phyloP scores from a whole-genome alignment of 2,797 vertebrate genomes.

The Macropus fuliginosus region DNA sequence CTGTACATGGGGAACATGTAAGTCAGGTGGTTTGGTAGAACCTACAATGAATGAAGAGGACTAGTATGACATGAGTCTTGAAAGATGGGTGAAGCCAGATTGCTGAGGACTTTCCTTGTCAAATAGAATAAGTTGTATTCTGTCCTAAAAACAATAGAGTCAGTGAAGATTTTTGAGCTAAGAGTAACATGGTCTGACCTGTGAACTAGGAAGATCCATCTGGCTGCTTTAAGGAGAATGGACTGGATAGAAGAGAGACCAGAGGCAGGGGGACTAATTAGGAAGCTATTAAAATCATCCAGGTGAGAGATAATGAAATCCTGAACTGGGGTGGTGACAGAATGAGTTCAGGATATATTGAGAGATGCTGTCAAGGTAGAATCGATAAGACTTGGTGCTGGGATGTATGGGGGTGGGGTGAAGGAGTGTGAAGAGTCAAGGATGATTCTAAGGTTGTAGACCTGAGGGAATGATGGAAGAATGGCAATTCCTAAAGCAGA shows the following conservation, averaged over 20 bases:
- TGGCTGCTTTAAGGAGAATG: not conserved
- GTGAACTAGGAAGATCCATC: not conserved
- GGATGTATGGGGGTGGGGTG: not conserved
- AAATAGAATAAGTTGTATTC: conserved; percentile 1
- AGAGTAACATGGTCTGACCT: not conserved
- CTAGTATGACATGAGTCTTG: not conserved
- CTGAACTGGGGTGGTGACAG: not conserved
- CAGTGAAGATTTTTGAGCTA: not conserved
- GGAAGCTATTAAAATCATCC: not conserved
- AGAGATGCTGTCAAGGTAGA: not conserved
- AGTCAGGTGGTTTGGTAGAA: not conserved
- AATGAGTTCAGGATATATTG: not conserved
- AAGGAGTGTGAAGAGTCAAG: not conserved
- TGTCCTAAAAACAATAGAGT: not conserved
- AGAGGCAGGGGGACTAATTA: not conserved
- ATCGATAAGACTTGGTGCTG: not conserved
- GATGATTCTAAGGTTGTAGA: not conserved
- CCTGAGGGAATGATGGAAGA: not conserved
- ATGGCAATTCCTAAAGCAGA: not conserved
- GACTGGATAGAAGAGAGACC: too few relatives aligned
- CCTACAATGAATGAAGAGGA: not conserved
- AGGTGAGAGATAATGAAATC: not conserved
- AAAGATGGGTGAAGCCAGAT: not conserved
- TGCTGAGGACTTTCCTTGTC: not conserved
- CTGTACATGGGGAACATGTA: not conserved